These are phyloP conservation scores for Polyommatus icarus DNA, from an alignment of 2,888 invertebrate species.

Conservation along the genomic window DNA sequence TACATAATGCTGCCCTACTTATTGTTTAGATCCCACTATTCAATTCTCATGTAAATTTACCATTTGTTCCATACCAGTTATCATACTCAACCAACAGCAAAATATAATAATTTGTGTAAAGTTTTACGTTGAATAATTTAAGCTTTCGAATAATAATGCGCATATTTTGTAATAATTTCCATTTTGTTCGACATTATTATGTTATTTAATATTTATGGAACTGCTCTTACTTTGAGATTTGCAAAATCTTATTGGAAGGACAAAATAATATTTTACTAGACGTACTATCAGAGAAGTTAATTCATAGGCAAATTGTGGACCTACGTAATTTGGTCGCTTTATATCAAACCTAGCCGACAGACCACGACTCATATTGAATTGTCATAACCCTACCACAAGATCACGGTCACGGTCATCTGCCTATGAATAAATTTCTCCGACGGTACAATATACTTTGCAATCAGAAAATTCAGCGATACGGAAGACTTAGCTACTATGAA, in stretches of 20 bases:
- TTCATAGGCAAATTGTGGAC: too few species aligned
- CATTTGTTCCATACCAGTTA: not conserved
- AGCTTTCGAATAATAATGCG: constrained; percentile 3
- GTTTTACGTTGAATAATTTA: constrained; percentile 27
- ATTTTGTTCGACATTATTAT: not conserved
- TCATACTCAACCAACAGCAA: not conserved
- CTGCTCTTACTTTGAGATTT: not conserved
- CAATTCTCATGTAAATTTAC: not conserved
- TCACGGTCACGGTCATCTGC: too few species aligned
- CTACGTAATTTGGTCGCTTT: too few species aligned
- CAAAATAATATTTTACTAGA: not conserved
- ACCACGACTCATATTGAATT: too few species aligned
- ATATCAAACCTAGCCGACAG: too few species aligned
- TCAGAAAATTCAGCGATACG: too few species aligned
- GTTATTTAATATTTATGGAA: constrained; percentile 15
- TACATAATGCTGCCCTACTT: not conserved
- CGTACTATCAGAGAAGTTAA: too few species aligned
- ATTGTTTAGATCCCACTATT: not conserved
- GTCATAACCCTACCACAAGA: too few species aligned
- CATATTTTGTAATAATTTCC: constrained; percentile 18
- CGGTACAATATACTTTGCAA: too few species aligned
- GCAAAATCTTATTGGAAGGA: not conserved
- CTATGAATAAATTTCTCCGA: too few species aligned
- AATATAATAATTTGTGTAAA: constrained; percentile 12
- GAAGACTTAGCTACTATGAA: too few species aligned